Evolutionary conservation across 2,113 vertebrate genomes (phyloP).

Genomic region (Laticauda laticaudata): DNA sequence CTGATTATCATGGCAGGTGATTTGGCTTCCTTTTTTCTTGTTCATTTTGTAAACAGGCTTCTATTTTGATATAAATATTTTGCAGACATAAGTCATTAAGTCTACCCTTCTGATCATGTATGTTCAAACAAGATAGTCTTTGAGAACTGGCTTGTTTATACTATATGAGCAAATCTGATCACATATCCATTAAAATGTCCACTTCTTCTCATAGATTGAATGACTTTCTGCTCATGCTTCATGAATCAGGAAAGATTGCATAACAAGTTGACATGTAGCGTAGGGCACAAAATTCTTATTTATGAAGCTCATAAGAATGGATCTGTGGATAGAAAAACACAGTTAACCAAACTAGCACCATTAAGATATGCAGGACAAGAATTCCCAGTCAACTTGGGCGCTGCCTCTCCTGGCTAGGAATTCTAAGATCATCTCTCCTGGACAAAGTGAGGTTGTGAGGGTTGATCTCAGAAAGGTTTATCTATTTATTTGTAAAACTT

Average conservation of each 20-base stretch:
- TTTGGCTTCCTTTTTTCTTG: constrained; percentile 11
- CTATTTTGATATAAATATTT: constrained; percentile 35
- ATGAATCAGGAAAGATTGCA: background rate
- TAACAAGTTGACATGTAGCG: background rate
- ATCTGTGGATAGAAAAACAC: background rate
- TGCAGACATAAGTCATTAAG: background rate
- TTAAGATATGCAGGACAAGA: background rate
- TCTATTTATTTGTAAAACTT: background rate
- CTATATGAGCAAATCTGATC: background rate
- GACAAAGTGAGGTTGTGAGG: background rate
- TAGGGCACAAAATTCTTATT: no score
- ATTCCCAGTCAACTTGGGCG: background rate
- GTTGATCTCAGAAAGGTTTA: background rate
- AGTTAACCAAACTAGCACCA: background rate
- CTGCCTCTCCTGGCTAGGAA: background rate
- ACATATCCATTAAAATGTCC: background rate
- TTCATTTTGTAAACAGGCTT: constrained; percentile 25
- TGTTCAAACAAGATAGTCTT: constrained; percentile 4
- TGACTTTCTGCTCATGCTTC: background rate
- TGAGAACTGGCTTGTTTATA: constrained; percentile 14
- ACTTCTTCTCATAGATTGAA: background rate
- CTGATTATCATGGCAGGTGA: background rate
- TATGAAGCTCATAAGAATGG: background rate
- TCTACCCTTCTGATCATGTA: background rate
- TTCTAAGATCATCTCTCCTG: background rate